phyloP scores from a whole-genome alignment of 2,888 invertebrate genomes.

The Parasteatoda lunata region DNA sequence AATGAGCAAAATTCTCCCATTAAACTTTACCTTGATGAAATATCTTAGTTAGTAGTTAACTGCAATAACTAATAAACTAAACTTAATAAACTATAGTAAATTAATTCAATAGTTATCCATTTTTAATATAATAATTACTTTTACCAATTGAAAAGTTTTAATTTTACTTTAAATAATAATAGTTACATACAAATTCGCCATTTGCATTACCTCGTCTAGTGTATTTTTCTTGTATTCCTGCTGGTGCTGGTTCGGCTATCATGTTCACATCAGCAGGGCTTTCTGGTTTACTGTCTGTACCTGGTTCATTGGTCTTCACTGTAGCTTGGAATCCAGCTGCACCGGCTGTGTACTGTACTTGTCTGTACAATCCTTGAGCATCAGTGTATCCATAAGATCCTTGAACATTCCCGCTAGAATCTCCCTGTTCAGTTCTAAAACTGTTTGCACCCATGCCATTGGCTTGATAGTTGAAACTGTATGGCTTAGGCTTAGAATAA shows the following conservation, averaged over 20 bases:
- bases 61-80: too few species aligned
- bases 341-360: conserved; percentile 2
- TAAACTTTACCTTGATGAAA: too few species aligned
- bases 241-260: conserved; percentile 9
- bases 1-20: too few species aligned
- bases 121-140: too few species aligned
- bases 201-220: neutral
- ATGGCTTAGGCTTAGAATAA: conserved; percentile 19
- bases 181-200: too few species aligned
- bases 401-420: conserved; percentile 14
- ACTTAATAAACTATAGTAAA: too few species aligned
- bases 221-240: conserved; percentile 24
- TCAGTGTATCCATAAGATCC: conserved; percentile 24
- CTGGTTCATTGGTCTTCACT: conserved; percentile 12
- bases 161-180: too few species aligned
- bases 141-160: too few species aligned
- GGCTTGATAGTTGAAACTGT: neutral
- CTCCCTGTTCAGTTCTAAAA: conserved; percentile 3
- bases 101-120: too few species aligned
- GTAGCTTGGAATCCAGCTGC: conserved; percentile 7
- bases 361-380: conserved; percentile 3
- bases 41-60: too few species aligned
- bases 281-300: neutral
- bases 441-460: neutral
- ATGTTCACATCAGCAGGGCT: conserved; percentile 33